A percentile compares a stretch with the other conserved stretches of the same genome.
These are phyloP conservation scores for Drosophila littoralis DNA, from an alignment of 1,140 invertebrate genomes.

Conservation along the genomic window DNA sequence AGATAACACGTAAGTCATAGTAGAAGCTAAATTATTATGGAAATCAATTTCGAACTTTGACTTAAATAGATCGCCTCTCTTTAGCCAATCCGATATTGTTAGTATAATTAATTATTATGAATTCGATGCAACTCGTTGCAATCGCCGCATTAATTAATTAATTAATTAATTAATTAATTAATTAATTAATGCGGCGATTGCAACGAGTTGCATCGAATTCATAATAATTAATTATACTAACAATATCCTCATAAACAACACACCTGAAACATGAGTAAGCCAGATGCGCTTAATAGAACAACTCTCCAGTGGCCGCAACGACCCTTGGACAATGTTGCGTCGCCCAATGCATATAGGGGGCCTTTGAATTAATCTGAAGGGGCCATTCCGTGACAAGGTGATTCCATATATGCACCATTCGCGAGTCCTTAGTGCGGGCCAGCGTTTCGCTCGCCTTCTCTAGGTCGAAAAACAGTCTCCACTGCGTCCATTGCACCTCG, in stretches of 20 bases:
- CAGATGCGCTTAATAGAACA: conserved; percentile 4
- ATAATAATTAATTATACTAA: too few species aligned
- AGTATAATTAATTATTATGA: too few species aligned
- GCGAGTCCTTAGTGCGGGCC: conserved; percentile 85
- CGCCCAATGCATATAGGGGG: conserved; percentile 9
- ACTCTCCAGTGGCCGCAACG: conserved; percentile 16
- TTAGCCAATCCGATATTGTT: conserved; percentile 87
- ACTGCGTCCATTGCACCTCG: conserved; percentile 64
- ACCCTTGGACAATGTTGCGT: conserved; percentile 12
- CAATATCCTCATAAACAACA: neutral
- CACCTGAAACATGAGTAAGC: neutral
- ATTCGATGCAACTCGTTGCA: too few species aligned
- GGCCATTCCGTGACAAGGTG: neutral
- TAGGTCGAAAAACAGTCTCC: conserved; percentile 51
- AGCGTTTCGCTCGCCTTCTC: conserved; percentile 85
- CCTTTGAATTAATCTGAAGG: neutral
- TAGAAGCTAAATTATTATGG: neutral
- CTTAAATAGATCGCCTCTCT: conserved; percentile 85
- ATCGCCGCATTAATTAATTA: too few species aligned
- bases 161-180: too few species aligned
- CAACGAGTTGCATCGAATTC: too few species aligned
- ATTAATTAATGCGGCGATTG: too few species aligned
- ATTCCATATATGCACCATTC: conserved; percentile 62
- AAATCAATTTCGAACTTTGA: conserved; percentile 75
- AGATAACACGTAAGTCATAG: neutral